These are phyloP conservation scores for Helostoma temminkii DNA, from an alignment of 2,797 vertebrate genomes.

Conservation along the genomic window DNA sequence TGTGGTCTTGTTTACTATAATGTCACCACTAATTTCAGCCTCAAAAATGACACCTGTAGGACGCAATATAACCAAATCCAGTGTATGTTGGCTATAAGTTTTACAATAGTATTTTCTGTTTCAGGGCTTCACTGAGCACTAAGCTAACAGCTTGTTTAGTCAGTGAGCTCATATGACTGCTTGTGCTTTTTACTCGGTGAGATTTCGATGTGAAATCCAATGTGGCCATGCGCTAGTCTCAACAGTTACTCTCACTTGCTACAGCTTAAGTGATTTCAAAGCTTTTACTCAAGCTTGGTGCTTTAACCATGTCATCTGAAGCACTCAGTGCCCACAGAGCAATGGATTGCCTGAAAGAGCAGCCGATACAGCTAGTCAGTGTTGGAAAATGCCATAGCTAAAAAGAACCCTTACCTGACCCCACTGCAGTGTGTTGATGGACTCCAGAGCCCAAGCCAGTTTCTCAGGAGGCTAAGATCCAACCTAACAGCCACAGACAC, in stretches of 20 bases:
- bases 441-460: not conserved
- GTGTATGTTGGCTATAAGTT: no score
- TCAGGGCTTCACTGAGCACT: no score
- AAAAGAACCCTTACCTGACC: conserved; percentile 1
- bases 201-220: no score
- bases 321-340: not conserved
- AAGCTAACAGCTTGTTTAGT: not conserved
- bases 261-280: conserved; percentile 2
- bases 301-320: not conserved
- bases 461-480: not conserved
- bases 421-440: not conserved
- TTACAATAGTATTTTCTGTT: no score
- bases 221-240: not conserved
- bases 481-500: conserved; percentile 3
- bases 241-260: conserved; percentile 1
- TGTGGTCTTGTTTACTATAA: conserved; percentile 9
- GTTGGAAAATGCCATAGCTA: not conserved
- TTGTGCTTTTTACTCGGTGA: not conserved
- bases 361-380: not conserved
- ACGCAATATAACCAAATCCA: conserved; percentile 1
- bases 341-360: not conserved
- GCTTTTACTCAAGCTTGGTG: not conserved
- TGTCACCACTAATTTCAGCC: not conserved
- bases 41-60: not conserved
- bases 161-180: not conserved